phyloP scores from a whole-genome alignment of 2,888 invertebrate genomes.

The Teleogryllus oceanicus region DNA sequence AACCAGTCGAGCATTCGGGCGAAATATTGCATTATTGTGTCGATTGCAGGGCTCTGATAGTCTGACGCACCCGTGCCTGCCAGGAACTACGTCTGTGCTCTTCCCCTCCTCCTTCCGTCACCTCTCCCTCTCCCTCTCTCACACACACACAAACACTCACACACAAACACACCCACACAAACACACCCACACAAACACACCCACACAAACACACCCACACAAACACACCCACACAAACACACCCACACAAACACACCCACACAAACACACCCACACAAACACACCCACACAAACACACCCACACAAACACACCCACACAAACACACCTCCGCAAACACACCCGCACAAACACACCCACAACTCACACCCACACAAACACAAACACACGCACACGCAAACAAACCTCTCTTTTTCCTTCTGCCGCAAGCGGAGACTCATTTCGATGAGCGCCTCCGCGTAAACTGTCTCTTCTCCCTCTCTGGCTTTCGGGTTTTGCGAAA shows the following conservation, averaged over 20 bases:
- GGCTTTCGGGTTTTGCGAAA: neutral
- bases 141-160: too few relatives aligned
- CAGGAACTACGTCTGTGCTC: neutral
- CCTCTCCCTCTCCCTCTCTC: neutral
- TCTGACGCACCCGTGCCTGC: neutral
- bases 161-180: too few relatives aligned
- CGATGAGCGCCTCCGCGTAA: neutral
- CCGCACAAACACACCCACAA: too few relatives aligned
- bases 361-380: too few relatives aligned
- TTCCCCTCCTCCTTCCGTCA: neutral
- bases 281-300: too few relatives aligned
- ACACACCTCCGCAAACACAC: too few relatives aligned
- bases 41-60: neutral
- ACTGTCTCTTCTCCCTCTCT: neutral
- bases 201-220: too few relatives aligned
- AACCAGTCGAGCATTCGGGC: neutral
- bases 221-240: too few relatives aligned
- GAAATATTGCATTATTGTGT: constrained; percentile 18
- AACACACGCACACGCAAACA: neutral
- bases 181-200: too few relatives aligned
- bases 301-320: too few relatives aligned
- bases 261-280: too few relatives aligned
- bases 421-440: neutral
- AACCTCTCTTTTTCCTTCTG: neutral
- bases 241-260: too few relatives aligned